These are phyloP conservation scores for Cynaeus angustus DNA, from an alignment of 2,888 invertebrate genomes.

Conservation along the genomic window DNA sequence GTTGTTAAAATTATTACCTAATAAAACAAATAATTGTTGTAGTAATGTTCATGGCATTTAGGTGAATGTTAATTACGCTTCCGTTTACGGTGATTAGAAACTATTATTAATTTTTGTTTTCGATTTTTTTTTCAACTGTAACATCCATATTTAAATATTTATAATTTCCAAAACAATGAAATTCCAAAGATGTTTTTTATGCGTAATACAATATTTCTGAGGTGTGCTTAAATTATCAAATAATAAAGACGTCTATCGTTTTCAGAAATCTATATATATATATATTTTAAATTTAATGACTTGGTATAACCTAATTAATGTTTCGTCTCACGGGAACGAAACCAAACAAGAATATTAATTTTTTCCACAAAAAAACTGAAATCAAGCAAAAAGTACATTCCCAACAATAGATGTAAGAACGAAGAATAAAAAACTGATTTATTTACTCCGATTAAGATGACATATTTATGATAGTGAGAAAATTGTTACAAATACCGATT, in stretches of 20 bases:
- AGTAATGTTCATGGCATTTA: constrained; percentile 14
- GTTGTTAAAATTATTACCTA: neutral
- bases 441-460: no score
- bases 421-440: constrained; percentile 1
- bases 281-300: no score
- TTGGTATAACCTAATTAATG: no score
- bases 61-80: constrained; percentile 17
- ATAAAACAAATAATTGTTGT: neutral
- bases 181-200: constrained; percentile 32
- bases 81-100: constrained; percentile 3
- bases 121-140: no score
- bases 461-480: constrained; percentile 30
- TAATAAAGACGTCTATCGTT: neutral
- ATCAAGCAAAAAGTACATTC: no score
- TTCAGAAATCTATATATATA: no score
- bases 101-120: no score
- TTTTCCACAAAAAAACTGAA: no score
- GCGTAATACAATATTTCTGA: constrained; percentile 21
- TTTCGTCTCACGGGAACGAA: neutral
- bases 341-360: neutral
- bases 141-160: no score
- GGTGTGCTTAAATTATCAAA: constrained; percentile 16
- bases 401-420: no score
- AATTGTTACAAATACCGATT: constrained; percentile 19
- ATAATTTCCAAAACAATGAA: constrained; percentile 21